These are phyloP conservation scores for Benitochromis conjunctus DNA, from an alignment of 2,113 vertebrate species.

Conservation along the genomic window DNA sequence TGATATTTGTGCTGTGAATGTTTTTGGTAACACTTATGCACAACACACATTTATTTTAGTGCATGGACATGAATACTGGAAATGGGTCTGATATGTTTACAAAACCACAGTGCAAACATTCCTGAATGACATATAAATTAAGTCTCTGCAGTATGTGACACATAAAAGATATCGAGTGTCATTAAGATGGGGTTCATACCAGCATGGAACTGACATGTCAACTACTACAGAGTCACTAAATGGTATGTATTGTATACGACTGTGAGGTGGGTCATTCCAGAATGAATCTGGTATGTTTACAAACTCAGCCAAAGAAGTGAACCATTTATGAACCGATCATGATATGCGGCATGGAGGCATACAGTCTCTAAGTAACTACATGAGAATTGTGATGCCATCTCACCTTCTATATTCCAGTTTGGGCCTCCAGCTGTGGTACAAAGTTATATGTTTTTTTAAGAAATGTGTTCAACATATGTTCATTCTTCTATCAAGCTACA, in stretches of 20 bases:
- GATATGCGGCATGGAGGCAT: conserved; percentile 65
- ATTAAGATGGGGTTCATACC: conserved; percentile 51
- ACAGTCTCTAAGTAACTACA: conserved; percentile 67
- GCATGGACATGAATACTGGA: conserved; percentile 67
- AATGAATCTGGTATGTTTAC: conserved; percentile 62
- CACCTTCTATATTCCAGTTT: conserved; percentile 84
- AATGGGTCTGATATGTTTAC: conserved; percentile 71
- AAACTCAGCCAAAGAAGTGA: conserved; percentile 59
- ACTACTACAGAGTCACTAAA: conserved; percentile 45
- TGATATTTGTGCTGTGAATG: background rate
- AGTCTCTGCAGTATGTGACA: conserved; percentile 19
- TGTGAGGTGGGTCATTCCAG: conserved; percentile 60
- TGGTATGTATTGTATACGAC: conserved; percentile 45
- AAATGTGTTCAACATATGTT: conserved; percentile 51
- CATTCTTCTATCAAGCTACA: conserved; percentile 35
- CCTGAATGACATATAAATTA: conserved; percentile 37
- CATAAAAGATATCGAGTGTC: background rate
- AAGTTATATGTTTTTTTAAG: conserved; percentile 68
- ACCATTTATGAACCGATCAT: conserved; percentile 63
- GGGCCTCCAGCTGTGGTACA: conserved; percentile 79
- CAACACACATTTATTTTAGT: conserved; percentile 33
- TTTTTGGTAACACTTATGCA: conserved; percentile 14
- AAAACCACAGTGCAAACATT: conserved; percentile 54
- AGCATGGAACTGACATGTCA: conserved; percentile 57
- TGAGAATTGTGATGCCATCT: conserved; percentile 67